Evolutionary conservation across 2,888 invertebrate genomes (phyloP), one percentile per base, ranked within the genome.

Genomic region (Seira sanloemensis): DNA sequence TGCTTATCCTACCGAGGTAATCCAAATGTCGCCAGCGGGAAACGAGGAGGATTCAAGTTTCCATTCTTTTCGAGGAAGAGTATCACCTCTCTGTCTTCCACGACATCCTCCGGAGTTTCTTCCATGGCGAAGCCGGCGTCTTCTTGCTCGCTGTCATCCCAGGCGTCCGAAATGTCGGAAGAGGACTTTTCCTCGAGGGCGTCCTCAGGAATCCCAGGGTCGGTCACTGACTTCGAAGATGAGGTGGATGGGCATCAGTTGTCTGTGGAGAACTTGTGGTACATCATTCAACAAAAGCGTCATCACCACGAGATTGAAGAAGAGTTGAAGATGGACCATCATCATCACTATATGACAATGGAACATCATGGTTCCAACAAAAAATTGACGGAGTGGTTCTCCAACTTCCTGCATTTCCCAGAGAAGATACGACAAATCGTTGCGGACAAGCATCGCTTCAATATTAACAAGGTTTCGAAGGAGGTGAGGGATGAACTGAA

Each of bases 391-490:
- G 81, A 71, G 1, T 86, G 86, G 86, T 69, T 84, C 37, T 37
- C 37, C 16, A 84, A 78, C 27, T 73, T 86, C 26, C 69, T 84
- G 21, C 86, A 84, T 65, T 79, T 86, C 18, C 86, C 79, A 1
- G 84, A 86, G 65, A 80, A 77, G 24, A 25, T 84, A 24, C 54
- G 75, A 54, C 80, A 86, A 71, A 26, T 74, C 26, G 46, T 77
- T 23, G 80, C 86, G 2, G 71, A 80, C 24, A 86, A 80, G 62
- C 76, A 84, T 62, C 84, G 86, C 2, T 86, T 86, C 78, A 86
- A 84, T 58, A 74, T 86, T 27, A 74, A 86, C 50, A 80, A 76
- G n/a, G 27, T 72, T 16, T 74, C 84, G 16, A n/a, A 69, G n/a
- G 81, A 80, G 67, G 50, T 78, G 18, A 76, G 86, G 18, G 84